Conservation (phyloP, 2,113 vertebrate species). For the Semnornis frantzii region DNA sequence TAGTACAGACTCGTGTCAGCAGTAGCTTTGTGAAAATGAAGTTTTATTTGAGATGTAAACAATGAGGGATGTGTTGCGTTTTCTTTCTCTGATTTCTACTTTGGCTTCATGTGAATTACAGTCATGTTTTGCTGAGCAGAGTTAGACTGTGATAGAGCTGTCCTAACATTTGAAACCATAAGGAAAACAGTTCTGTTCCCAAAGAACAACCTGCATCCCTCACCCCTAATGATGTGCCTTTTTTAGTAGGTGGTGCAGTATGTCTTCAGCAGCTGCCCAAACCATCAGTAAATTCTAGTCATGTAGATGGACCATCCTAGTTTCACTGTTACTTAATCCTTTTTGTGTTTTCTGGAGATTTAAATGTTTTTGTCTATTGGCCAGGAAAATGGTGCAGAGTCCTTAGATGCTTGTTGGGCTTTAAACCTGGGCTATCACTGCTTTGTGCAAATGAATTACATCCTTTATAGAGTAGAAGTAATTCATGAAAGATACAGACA, state of each 20-base stretch:
- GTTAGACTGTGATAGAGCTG: background rate
- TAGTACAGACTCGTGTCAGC: background rate
- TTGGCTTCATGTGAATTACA: background rate
- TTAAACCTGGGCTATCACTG: background rate
- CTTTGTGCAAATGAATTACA: background rate
- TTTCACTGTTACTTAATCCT: background rate
- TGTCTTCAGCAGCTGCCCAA: background rate
- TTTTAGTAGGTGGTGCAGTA: background rate
- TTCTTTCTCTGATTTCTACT: background rate
- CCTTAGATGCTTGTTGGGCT: background rate
- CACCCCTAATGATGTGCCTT: background rate
- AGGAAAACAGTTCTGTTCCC: background rate
- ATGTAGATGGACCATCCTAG: background rate
- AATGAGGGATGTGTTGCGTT: background rate
- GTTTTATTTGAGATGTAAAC: background rate
- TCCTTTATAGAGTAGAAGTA: background rate
- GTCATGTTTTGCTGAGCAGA: background rate
- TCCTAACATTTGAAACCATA: background rate
- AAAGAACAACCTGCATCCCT: background rate
- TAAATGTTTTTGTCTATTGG: background rate
- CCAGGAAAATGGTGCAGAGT: background rate
- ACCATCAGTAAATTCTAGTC: rapidly evolving
- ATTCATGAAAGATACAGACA: background rate
- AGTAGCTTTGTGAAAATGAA: background rate
- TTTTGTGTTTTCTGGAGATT: background rate